These are phyloP conservation scores for Dichetophora obliterata DNA, from an alignment of 2,888 invertebrate genomes.

Conservation along the genomic window DNA sequence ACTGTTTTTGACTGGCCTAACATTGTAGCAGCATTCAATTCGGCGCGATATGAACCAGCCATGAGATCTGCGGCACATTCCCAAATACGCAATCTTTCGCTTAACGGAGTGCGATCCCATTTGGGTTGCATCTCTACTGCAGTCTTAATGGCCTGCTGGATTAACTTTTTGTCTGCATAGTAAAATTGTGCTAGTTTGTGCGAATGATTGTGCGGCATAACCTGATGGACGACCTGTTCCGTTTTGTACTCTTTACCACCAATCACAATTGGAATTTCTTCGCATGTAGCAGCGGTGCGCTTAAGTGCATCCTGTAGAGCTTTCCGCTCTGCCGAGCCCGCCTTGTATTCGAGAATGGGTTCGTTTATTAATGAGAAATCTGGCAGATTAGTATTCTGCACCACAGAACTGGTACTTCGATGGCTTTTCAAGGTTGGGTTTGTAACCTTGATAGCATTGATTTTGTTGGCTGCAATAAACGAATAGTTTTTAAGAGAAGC, in stretches of 20 bases:
- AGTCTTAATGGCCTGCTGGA: slow-evolving; percentile 87
- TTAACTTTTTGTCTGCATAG: slow-evolving; percentile 86
- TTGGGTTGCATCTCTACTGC: slow-evolving; percentile 83
- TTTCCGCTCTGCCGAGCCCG: slow-evolving; percentile 84
- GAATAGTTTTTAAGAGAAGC: slow-evolving; percentile 14
- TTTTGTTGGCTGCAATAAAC: background rate
- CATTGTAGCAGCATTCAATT: slow-evolving; percentile 96
- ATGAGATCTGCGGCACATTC: slow-evolving; percentile 90
- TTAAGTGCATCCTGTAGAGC: slow-evolving; percentile 80
- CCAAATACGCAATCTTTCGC: slow-evolving; percentile 86
- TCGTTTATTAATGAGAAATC: slow-evolving; percentile 83
- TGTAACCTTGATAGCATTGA: background rate
- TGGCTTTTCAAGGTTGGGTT: background rate
- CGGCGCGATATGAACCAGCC: slow-evolving; percentile 88
- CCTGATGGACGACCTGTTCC: slow-evolving; percentile 80
- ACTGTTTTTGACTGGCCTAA: slow-evolving; percentile 96
- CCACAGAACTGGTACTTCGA: slow-evolving; percentile 76
- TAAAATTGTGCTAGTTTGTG: slow-evolving; percentile 92
- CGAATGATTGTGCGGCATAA: slow-evolving; percentile 90
- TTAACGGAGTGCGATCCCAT: slow-evolving; percentile 91
- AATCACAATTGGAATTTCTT: slow-evolving; percentile 96
- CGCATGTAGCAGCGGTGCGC: slow-evolving; percentile 75
- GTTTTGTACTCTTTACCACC: slow-evolving; percentile 89
- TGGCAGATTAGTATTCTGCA: slow-evolving; percentile 75
- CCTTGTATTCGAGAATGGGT: slow-evolving; percentile 83